Evolutionary conservation across 2,797 vertebrate species (phyloP), one percentile per base, ranked within the genome.

Genomic region (Thamnophis elegans): DNA sequence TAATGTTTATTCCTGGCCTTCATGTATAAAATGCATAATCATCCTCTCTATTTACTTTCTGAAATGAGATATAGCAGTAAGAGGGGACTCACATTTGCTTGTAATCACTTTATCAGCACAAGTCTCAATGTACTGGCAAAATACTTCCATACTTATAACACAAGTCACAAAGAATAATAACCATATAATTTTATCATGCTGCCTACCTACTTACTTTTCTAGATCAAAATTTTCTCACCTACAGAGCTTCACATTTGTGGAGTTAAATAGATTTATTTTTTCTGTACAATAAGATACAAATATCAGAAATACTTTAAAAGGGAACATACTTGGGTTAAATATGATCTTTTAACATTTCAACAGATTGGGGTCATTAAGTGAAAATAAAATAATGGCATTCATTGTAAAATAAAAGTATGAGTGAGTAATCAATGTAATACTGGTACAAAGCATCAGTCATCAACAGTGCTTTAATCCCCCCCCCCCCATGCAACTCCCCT

Each of bases 391-490:
- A 94, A 0, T 55, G 89, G 56, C 0, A 65, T 11, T 9, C 54
- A 68, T 59, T 86, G 91, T 47, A n/a, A 93, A 91, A 78, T 85
- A 87, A 87, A n/a, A 47, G 10, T 59, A 2, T 60, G n/a, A 93
- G 53, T 60, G 14, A 91, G 56, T 0, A 36, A 56, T 4, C 53
- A 94, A 91, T 14, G n/a, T 90, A 13, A 87, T 78, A 54, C 6
- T 82, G 36, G 4, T 12, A 82, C 42, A 89, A 20, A 93, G 92
- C 26, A 87, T 36, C 94, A 82, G 36, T 82, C 36, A 82, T 47
- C 78, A 82, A 47, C 10, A 93, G 87, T 1, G 5, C 58, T 92
- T 90, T 96, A 68, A 95, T 94, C 26, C 73, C 73, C 4, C 65
- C 56, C 60, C 89, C 56, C 7, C 62, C 0, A 73, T 32, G 6